Percentiles rank a stretch among this genome's conserved stretches.
Evolutionary conservation across 2,113 vertebrate species (phyloP).

Genomic region (Eubucco bourcierii): DNA sequence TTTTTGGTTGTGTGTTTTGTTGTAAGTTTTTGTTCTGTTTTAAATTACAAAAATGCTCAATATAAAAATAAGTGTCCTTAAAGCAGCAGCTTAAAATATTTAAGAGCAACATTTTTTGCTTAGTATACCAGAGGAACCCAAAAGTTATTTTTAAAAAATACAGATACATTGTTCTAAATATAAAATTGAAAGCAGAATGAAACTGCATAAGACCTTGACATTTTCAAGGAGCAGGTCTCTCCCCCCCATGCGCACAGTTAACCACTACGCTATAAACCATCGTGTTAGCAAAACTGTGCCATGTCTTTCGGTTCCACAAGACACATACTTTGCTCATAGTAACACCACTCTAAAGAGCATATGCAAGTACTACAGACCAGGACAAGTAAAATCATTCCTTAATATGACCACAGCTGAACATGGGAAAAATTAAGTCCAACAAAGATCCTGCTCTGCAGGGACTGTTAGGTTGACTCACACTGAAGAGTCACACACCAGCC

Average conservation of each 20-base stretch:
- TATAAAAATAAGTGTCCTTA: constrained; percentile 66
- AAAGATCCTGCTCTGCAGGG: neutral
- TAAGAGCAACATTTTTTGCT: constrained; percentile 32
- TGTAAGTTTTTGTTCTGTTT: neutral
- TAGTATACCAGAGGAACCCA: constrained; percentile 40
- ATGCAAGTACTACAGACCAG: constrained; percentile 20
- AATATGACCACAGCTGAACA: neutral
- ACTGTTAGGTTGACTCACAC: neutral
- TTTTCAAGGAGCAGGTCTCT: neutral
- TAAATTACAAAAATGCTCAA: constrained; percentile 26
- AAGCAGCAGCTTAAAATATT: constrained; percentile 62
- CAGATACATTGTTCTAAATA: constrained; percentile 47
- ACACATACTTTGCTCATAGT: constrained; percentile 23
- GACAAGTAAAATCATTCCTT: neutral
- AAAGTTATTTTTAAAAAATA: constrained; percentile 33
- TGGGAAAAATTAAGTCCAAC: neutral
- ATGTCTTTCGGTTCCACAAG: neutral
- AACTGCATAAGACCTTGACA: constrained; percentile 21
- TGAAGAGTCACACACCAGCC: neutral
- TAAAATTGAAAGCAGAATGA: constrained; percentile 58
- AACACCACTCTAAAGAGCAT: neutral
- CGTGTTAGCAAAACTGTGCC: constrained; percentile 20
- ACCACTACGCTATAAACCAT: constrained; percentile 26
- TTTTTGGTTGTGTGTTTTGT: neutral
- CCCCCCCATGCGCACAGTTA: constrained; percentile 13